These are phyloP conservation scores for Arctopsyche grandis DNA, from an alignment of 1,140 invertebrate species.

Conservation along the genomic window DNA sequence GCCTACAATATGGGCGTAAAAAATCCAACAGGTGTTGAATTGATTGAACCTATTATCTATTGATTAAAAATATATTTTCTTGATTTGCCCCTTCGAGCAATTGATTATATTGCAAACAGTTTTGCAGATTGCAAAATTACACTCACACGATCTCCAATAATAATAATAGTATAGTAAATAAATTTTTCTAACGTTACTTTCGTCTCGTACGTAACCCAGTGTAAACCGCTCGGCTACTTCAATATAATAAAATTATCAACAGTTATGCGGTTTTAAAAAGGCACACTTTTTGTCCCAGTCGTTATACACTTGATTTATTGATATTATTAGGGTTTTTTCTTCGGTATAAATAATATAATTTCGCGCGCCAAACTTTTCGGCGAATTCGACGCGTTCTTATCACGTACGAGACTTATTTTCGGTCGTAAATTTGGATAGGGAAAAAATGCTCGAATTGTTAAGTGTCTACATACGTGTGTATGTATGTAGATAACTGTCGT, in stretches of 20 bases:
- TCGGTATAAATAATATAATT: conserved; percentile 5
- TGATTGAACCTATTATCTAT: no score
- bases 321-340: conserved; percentile 3
- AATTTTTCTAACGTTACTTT: no score
- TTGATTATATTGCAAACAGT: no score
- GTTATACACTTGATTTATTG: conserved; percentile 16
- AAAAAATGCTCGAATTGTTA: conserved; percentile 3
- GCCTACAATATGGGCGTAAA: no score
- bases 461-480: background rate
- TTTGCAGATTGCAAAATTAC: no score
- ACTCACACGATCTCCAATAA: no score
- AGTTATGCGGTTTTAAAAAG: conserved; percentile 23
- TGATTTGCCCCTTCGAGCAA: no score
- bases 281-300: background rate
- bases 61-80: no score
- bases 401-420: conserved; percentile 13
- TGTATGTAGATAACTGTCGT: background rate
- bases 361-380: background rate
- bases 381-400: background rate
- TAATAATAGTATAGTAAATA: no score
- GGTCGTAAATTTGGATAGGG: background rate
- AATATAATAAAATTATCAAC: conserved; percentile 33
- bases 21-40: no score
- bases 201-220: background rate
- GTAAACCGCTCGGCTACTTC: background rate